phyloP scores from a whole-genome alignment of 2,888 invertebrate species.

The Anodontia alba region DNA sequence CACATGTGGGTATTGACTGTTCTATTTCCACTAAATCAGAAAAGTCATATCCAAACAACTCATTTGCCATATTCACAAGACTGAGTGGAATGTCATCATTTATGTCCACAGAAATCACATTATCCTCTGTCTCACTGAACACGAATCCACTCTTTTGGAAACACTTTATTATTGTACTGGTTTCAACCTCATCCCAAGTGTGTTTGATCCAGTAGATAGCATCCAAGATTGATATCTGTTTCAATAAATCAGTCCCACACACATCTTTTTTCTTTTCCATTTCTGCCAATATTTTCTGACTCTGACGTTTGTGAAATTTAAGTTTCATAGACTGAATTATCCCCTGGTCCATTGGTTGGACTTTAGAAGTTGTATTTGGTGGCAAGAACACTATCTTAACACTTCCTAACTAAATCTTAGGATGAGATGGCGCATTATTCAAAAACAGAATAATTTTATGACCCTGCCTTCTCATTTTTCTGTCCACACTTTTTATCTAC shows the following conservation, averaged over 20 bases:
- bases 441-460: conserved; percentile 26
- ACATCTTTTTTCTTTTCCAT: conserved; percentile 30
- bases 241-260: conserved; percentile 28
- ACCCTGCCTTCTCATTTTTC: conserved; percentile 9
- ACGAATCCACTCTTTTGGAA: conserved; percentile 33
- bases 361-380: conserved; percentile 15
- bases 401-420: not conserved
- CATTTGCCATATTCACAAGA: not conserved
- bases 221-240: conserved; percentile 42
- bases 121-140: not conserved
- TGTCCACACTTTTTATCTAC: conserved; percentile 20
- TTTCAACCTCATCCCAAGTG: conserved; percentile 42
- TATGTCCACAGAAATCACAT: not conserved
- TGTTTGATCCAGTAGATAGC: conserved; percentile 38
- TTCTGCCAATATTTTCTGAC: conserved; percentile 18
- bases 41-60: not conserved
- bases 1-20: not conserved
- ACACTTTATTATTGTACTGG: conserved; percentile 37
- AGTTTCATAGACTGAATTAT: conserved; percentile 22
- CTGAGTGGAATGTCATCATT: conserved; percentile 6
- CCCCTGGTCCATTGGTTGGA: conserved; percentile 23
- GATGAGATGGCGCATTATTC: conserved; percentile 25
- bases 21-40: not conserved
- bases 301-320: conserved; percentile 22
- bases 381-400: conserved; percentile 9